Conservation (phyloP, 2,797 vertebrate species). For the Pantherophis vulpinus region DNA sequence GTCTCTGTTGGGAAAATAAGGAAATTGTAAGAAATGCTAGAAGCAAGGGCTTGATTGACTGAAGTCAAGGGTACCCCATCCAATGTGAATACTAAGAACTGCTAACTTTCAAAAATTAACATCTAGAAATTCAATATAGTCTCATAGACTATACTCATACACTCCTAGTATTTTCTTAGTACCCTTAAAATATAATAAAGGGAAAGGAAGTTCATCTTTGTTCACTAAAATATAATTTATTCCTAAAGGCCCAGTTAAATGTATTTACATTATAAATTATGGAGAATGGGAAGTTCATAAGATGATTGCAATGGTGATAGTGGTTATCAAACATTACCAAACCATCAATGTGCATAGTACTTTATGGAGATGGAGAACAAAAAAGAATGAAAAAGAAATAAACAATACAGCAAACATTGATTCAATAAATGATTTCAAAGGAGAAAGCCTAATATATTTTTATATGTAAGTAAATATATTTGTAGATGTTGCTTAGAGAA, state of each 20-base stretch:
- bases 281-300: background rate
- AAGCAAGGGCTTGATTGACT: background rate
- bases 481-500: background rate
- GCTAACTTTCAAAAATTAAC: background rate
- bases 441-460: background rate
- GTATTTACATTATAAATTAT: background rate
- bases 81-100: background rate
- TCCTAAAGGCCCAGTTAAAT: background rate
- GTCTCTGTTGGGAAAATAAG: background rate
- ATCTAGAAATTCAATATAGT: background rate
- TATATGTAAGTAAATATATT: background rate
- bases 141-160: background rate
- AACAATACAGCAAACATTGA: background rate
- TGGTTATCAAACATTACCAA: background rate
- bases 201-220: background rate
- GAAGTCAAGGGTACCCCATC: background rate
- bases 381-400: background rate
- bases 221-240: background rate
- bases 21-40: background rate
- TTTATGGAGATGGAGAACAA: background rate
- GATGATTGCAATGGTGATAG: background rate
- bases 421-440: background rate
- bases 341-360: background rate
- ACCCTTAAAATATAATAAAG: background rate
- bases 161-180: background rate